Percentiles rank a stretch among this genome's conserved stretches.
phyloP scores from a whole-genome alignment of 1,140 invertebrate species.

The Trachymyrmex septentrionalis region DNA sequence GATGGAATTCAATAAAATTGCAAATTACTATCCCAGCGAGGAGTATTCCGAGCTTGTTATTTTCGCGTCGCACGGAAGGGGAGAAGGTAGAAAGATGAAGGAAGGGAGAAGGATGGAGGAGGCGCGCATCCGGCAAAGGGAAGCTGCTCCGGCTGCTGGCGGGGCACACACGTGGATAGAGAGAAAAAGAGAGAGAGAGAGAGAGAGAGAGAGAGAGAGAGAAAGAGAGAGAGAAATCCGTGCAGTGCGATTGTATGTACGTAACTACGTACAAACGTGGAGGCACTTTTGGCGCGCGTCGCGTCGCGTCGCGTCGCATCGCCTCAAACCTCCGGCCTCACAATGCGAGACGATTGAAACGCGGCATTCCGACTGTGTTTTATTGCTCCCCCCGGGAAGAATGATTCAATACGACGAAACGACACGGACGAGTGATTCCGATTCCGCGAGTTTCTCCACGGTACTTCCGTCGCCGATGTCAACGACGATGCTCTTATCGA shows the following conservation, averaged over 20 bases:
- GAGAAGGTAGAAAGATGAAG: neutral
- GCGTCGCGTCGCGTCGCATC: neutral
- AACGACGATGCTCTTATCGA: slow-evolving; percentile 60
- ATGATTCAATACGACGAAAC: slow-evolving; percentile 60
- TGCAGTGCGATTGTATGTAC: neutral
- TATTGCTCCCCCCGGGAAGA: slow-evolving; percentile 67
- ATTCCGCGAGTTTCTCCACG: slow-evolving; percentile 48
- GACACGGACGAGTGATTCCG: slow-evolving; percentile 59
- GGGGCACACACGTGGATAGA: neutral
- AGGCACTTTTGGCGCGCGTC: slow-evolving; percentile 49
- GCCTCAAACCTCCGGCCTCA: slow-evolving; percentile 64
- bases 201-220: neutral
- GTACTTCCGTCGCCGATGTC: slow-evolving; percentile 53
- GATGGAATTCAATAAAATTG: slow-evolving; percentile 57
- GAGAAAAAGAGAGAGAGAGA: neutral
- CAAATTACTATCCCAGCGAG: slow-evolving; percentile 50
- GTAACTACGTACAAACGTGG: slow-evolving; percentile 27
- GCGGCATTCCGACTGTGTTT: slow-evolving; percentile 77
- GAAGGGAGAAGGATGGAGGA: neutral
- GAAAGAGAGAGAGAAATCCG: neutral
- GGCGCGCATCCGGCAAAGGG: slow-evolving; percentile 38
- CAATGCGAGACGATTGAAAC: slow-evolving; percentile 77
- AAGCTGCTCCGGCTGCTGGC: slow-evolving; percentile 25
- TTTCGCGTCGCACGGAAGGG: slow-evolving; percentile 14
- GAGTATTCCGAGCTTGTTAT: slow-evolving; percentile 50